Base-by-base conservation (phyloP, 2,797 vertebrate genomes). In the Dipus sagitta region DNA sequence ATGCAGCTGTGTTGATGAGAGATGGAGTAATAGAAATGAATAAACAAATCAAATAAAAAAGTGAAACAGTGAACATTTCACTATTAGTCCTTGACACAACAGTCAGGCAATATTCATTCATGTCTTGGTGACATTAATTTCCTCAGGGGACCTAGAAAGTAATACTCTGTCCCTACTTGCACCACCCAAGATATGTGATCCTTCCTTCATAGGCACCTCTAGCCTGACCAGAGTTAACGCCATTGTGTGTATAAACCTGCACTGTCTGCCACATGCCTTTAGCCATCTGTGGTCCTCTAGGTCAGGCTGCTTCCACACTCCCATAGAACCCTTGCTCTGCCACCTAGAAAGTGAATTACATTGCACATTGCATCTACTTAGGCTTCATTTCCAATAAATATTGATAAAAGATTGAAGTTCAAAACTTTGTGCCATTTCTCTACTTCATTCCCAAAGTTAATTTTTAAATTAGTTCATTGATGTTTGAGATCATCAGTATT, bases 311-410 rank as follows among this genome's bases (percentile, higher is more conserved):
- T 83, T 71, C 12, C 23, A 38, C 21, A 34, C 5, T 34, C 65
- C 17, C 54, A 13, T 0, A 38, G 28, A 7, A 34, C 6, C 15
- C 3, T 42, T 14, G 13, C 17, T 72, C 5, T 52, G 2, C 32
- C n/a, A 34, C 8, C 28, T 52, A n/a, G 24, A 92, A 76, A 62
- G 11, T 81, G 24, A 91, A 71, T 80, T 78, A 71, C 6, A 86
- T 21, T 77, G 7, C 23, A 64, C 71, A 1, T 23, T 84, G 7
- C 3, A 71, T 34, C 20, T 64, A 32, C 21, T 54, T 86, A 20
- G 7, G 86, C 12, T 77, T 90, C 89, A 32, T 72, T 82, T 23
- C 6, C 93, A n/a, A 91, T 38, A 72, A 86, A 79, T 62, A 93
- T 65, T 74, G 11, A 17, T 32, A 60, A 91, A 80, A 28, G 3